phyloP scores from a whole-genome alignment of 2,888 invertebrate species.

The Taphrorychus bicolor region DNA sequence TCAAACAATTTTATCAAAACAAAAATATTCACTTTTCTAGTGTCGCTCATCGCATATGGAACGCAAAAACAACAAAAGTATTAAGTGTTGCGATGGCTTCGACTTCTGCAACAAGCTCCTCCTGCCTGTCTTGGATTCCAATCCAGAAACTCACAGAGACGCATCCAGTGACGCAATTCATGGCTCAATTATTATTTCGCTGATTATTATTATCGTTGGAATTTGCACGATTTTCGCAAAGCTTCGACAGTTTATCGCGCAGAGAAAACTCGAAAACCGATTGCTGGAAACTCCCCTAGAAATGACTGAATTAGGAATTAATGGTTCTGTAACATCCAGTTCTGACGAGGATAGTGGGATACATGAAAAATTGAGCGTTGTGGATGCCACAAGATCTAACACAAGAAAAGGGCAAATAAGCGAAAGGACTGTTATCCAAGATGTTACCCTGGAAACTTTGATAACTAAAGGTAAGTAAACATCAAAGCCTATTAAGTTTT shows the following conservation, averaged over 20 bases:
- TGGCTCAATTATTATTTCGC: conserved; percentile 21
- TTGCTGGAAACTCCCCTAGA: no score
- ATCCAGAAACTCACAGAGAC: no score
- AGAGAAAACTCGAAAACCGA: no score
- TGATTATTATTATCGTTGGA: conserved; percentile 16
- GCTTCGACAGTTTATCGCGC: no score
- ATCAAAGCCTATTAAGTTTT: not conserved
- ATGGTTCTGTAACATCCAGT: no score
- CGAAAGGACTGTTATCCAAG: conserved; percentile 41
- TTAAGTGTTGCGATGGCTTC: conserved; percentile 43
- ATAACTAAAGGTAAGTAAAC: conserved; percentile 27
- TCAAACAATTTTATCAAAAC: no score
- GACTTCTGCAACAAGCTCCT: conserved; percentile 44
- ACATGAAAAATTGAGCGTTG: not conserved
- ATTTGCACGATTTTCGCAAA: no score
- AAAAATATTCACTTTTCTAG: no score
- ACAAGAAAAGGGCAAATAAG: not conserved
- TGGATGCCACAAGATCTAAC: not conserved
- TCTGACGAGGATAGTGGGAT: not conserved
- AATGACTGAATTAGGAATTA: no score
- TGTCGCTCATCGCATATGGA: conserved; percentile 38
- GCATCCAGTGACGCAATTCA: no score
- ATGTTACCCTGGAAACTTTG: conserved; percentile 38
- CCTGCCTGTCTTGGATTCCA: conserved; percentile 19
- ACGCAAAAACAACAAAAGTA: conserved; percentile 30